Evolutionary conservation across 2,113 vertebrate species (phyloP).

Genomic region (Polyodon spathula): DNA sequence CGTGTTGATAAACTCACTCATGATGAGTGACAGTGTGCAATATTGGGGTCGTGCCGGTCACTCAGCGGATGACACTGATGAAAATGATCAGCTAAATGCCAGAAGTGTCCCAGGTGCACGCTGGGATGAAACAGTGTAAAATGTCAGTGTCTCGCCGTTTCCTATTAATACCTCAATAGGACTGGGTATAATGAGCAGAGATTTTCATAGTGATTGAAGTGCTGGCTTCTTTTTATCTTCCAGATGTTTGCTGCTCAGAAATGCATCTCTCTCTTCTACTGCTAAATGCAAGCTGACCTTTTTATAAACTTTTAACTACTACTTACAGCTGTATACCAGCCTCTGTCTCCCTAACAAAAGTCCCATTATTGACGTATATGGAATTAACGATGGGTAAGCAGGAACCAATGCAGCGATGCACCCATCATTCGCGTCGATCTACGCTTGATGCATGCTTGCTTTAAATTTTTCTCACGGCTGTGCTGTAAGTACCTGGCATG

Average conservation of each 20-base stretch:
- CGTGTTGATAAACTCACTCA: slow-evolving; percentile 63
- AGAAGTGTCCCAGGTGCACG: slow-evolving; percentile 59
- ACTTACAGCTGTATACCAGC: neutral
- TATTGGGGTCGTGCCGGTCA: slow-evolving; percentile 59
- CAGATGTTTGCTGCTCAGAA: slow-evolving; percentile 63
- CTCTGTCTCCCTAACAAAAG: neutral
- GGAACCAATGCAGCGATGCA: neutral
- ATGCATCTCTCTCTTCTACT: slow-evolving; percentile 28
- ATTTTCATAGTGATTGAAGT: slow-evolving; percentile 59
- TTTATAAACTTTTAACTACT: slow-evolving; percentile 36
- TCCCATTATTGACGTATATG: neutral
- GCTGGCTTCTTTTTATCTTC: slow-evolving; percentile 41
- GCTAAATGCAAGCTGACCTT: slow-evolving; percentile 49
- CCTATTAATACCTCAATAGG: slow-evolving; percentile 62
- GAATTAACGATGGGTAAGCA: neutral
- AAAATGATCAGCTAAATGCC: slow-evolving; percentile 67
- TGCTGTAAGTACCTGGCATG: no score
- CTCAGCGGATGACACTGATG: slow-evolving; percentile 56
- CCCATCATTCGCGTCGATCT: no score
- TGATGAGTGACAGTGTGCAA: slow-evolving; percentile 65
- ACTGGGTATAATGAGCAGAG: slow-evolving; percentile 56
- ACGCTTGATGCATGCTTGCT: no score
- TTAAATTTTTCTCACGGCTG: no score
- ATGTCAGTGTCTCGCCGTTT: slow-evolving; percentile 44
- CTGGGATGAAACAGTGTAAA: slow-evolving; percentile 40